Evolutionary conservation across 2,797 vertebrate genomes (phyloP), one percentile per base, ranked within the genome.

Genomic region (Tachyglossus aculeatus): DNA sequence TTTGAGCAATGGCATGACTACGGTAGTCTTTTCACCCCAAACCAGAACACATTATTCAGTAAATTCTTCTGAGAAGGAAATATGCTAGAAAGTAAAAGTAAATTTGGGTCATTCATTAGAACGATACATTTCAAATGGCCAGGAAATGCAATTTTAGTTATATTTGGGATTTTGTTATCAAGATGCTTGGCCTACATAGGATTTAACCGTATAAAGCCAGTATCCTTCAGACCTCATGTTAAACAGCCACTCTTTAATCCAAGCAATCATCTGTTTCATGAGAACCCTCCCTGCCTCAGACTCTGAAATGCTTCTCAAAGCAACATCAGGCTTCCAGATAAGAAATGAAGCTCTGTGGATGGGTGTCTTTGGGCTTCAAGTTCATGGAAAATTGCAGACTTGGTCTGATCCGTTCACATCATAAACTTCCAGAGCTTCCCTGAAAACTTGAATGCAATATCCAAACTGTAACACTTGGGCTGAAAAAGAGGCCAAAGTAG

Each of bases 191-290:
- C n/a, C 71, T 67, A 67, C 50, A 51, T 78, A 60, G 38, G 59
- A 67, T 66, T 73, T 16, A 29, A 60, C 9, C n/a, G 24, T 57
- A n/a, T 24, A 71, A 77, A 68, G 74, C 22, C 21, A 75, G 44
- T 22, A 60, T 70, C 61, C 51, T 48, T 62, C 56, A 68, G n/a
- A 57, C 40, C 79, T 71, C 44, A 83, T 25, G 64, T 75, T 69
- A 53, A 51, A 62, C 37, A 75, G 40, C 52, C 76, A 41, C 16
- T 64, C 22, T 65, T 7, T 71, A 60, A 72, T 43, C 75, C 13
- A 56, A 63, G 71, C 74, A 65, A n/a, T n/a, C n/a, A n/a, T n/a
- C n/a, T 47, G 38, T 19, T 45, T 71, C n/a, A n/a, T n/a, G n/a
- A 16, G 25, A 25, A 11, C 15, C 15, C 25, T 31, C 31, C 21